These are phyloP conservation scores for Rhinolophus ferrumequinum DNA, from an alignment of 2,113 vertebrate genomes.

Conservation along the genomic window DNA sequence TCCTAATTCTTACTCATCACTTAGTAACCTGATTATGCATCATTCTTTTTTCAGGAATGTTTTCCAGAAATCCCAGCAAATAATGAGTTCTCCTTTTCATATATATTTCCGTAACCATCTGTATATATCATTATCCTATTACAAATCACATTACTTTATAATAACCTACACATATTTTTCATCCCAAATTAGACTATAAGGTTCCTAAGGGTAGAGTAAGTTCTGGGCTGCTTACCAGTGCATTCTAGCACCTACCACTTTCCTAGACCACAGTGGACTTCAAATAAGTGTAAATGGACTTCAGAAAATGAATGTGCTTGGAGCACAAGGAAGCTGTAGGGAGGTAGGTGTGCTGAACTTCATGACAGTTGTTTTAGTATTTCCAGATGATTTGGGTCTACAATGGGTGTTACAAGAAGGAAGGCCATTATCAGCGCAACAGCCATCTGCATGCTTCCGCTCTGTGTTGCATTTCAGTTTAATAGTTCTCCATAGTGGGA, in stretches of 20 bases:
- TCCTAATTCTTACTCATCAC: neutral
- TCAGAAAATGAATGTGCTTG: neutral
- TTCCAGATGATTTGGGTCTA: neutral
- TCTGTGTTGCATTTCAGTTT: neutral
- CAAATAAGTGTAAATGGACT: neutral
- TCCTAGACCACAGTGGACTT: neutral
- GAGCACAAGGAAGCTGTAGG: neutral
- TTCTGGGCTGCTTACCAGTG: neutral
- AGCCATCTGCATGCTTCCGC: too few species aligned
- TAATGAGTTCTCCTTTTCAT: neutral
- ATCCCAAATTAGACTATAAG: neutral
- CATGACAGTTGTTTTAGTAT: neutral
- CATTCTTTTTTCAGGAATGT: neutral
- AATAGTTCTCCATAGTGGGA: neutral
- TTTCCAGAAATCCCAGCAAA: neutral
- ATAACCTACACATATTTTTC: neutral
- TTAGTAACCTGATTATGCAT: neutral
- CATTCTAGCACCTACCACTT: neutral
- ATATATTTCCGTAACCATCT: neutral
- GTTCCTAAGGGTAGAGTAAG: neutral
- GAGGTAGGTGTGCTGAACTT: accelerated
- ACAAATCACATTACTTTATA: neutral
- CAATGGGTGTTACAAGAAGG: accelerated
- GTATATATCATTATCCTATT: neutral
- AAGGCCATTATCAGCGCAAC: neutral